Base-by-base conservation (phyloP, 2,888 invertebrate genomes). In the Sarcophaga variegata region DNA sequence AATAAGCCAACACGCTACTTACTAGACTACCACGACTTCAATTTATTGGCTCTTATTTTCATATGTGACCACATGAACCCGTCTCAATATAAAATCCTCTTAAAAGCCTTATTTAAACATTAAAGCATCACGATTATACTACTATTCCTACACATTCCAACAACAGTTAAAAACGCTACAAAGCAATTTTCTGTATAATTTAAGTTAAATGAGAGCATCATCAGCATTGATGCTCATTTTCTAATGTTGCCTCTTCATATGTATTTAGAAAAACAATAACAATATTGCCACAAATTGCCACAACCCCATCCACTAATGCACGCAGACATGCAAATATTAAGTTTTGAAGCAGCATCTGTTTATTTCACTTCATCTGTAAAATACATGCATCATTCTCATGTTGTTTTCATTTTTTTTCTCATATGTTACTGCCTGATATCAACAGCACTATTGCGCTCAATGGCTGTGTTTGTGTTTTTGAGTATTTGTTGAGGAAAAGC, bases 401-500 rank as follows among this genome's bases (percentile, higher is more conserved):
- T 81, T 37, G 8, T 75, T 81, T 75, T 75, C n/a, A 45, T 27
- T 63, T 37, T 37, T 37, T 8, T 37, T 10, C 0, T 22, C 37
- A 37, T 37, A 37, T 37, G 37, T 37, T 37, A 10, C 8, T 37
- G 37, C 37, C 37, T 37, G 10, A 37, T 37, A 37, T 37, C 8
- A 37, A 37, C 37, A 37, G 37, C 37, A 37, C 37, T 37, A 2
- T 37, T 8, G 37, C 8, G 37, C 8, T 8, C 8, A 10, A 37
- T 37, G 37, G 2, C 12, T 59, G 66, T 59, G 63, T 77, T 22
- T 37, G 59, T 37, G 45, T 47, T 27, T 71, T 76, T 27, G n/a
- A 69, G 70, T 75, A 47, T 37, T 67, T 74, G 69, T 70, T 4
- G 49, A 72, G 69, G 66, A 81, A 70, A 77, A 80, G 37, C 62